A percentile compares a stretch with the other conserved stretches of the same genome.
Conservation (phyloP, 2,113 vertebrate species). For the Panthera leo region DNA sequence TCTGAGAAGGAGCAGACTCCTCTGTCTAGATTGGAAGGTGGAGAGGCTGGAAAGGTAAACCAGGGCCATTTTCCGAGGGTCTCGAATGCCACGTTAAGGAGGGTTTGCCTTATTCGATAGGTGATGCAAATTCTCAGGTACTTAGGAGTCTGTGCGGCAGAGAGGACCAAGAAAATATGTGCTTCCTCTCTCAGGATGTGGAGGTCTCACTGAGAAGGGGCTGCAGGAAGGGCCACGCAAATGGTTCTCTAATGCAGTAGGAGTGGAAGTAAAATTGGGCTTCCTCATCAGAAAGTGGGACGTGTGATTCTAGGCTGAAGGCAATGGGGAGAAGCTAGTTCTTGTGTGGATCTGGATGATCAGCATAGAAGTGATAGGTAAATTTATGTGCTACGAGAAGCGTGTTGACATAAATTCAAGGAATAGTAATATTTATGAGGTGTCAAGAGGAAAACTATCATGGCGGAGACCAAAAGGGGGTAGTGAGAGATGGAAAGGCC, state of each 20-base stretch:
- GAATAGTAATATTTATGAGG: background rate
- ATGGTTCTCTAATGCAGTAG: background rate
- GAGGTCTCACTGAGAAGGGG: background rate
- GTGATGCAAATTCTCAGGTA: background rate
- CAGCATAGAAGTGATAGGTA: background rate
- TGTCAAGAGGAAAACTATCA: background rate
- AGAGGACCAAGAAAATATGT: background rate
- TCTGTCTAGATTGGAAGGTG: background rate
- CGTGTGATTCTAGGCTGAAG: rapidly evolving
- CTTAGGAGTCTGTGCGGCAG: background rate
- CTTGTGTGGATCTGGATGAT: background rate
- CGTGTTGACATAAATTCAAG: background rate
- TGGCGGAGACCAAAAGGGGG: background rate
- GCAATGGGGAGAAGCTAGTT: background rate
- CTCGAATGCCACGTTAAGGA: background rate
- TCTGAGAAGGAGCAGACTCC: background rate
- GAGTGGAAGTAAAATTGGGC: background rate
- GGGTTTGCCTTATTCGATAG: background rate
- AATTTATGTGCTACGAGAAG: background rate
- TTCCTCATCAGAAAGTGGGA: background rate
- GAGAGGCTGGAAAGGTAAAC: background rate
- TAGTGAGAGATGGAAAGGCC: background rate
- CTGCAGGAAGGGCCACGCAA: background rate
- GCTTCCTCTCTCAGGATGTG: background rate
- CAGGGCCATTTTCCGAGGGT: background rate